Base-by-base conservation (phyloP, 2,113 vertebrate genomes). In the Macquaria australasica region DNA sequence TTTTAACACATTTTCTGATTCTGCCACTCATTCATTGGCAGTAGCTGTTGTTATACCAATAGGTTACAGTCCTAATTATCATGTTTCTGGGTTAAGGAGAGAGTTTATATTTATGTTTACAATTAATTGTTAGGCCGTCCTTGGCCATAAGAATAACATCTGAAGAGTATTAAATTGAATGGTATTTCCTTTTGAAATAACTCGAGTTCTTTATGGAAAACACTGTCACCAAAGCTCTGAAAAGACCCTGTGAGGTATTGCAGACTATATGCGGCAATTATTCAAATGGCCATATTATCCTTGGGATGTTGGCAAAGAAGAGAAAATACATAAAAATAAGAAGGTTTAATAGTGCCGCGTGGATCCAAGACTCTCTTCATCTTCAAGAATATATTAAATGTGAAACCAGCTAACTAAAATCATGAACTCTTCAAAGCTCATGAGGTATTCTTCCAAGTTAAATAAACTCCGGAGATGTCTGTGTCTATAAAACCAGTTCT, bases 271-370 rank as follows among this genome's bases (percentile, higher is more conserved):
- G 73, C 70, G 3, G 77, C 71, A 89, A 88, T 90, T 91, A 92
- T 91, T 92, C 82, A 89, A 87, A 86, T 89, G 37, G 70, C 48
- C 77, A 85, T 64, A 72, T 85, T 88, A 88, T 92, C 87, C 88
- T 88, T 85, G 86, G 87, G 85, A 87, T 85, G 85, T 69, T 89
- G 81, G 83, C 70, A 69, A 83, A 81, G 48, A 77, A 71, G 63
- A 62, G 73, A 79, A 87, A 85, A 76, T 77, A 63, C 76, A 87
- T 83, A 39, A 75, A 86, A 89, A 90, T 79, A 88, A 75, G 48
- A 78, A 84, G 77, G 79, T 81, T 80, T 66, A 87, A 90, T 45
- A 77, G 63, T 74, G 18, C 67, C 68, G 64, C 11, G 1, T 63
- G 68, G 56, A 81, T 69, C 31, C 60, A 62, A 85, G 68, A 75